Base-by-base conservation (phyloP, 1,140 invertebrate genomes). In the Homalodisca vitripennis region DNA sequence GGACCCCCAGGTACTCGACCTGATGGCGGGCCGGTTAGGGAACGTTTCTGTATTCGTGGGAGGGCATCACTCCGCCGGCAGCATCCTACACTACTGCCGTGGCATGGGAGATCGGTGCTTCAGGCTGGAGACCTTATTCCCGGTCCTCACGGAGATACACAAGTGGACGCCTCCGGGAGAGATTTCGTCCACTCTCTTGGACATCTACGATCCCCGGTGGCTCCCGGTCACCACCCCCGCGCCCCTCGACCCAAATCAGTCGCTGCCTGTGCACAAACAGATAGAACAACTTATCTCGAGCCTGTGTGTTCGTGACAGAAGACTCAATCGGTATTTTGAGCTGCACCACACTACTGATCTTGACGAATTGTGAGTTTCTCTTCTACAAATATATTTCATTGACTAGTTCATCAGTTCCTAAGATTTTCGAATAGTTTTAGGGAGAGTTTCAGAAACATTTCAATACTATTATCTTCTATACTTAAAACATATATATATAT, bases 11-110 rank as follows among this genome's bases (percentile, higher is more conserved):
- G 24, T 74, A 6, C 30, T 74, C 1, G 72, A 73, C 48, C 32
- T 69, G 47, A 66, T 74, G 64, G 57, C 65, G n/a, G 69, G 57
- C 3, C 20, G 53, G 17, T 47, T 74, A 48, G 72, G 72, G 0
- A 73, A 74, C 62, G 70, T 74, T 3, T 73, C 73, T 13, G 53
- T 74, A 41, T 73, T 69, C 41, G 53, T 57, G 20, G 71, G 73
- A 30, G 57, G 62, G 10, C 57, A 66, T 17, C 31, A 62, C 31
- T 63, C 67, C 0, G 57, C 55, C 53, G 60, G 34, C 22, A 51
- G 47, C 6, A 64, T 71, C 29, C 22, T 63, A 14, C 66, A 69
- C 26, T 65, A 70, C 32, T 73, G 73, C 46, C 24, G 64, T 1
- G 41, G 65, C 24, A 68, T 73, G 29, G 60, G 30, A 17, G 60